Base-by-base conservation (phyloP, 1,140 invertebrate genomes). In the Drosophila carrolli region DNA sequence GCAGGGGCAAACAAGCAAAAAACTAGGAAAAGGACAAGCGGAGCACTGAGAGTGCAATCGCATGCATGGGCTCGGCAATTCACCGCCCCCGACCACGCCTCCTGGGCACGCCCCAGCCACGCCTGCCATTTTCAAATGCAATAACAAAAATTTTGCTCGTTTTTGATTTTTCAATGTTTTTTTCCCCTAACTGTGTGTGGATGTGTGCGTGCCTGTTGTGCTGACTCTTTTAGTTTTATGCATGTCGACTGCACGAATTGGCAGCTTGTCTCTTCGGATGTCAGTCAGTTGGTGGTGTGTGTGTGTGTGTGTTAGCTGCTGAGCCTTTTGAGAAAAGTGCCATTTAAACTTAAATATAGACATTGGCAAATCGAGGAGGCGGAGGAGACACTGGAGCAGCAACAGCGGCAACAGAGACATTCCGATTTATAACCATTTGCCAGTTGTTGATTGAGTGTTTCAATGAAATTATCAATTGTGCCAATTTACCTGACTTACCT, bases 311-410 rank as follows among this genome's bases (percentile, higher is more conserved):
- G 48, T 16, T 50, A 63, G 50, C 63, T 58, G 60, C 78, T 71
- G 66, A 77, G 80, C 80, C 83, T 88, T 84, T 88, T 88, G 81
- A 84, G 83, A 84, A 88, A 89, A 88, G 84, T 88, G 83, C 80
- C 83, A 88, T 89, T 88, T 88, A 88, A 88, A 88, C 83, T 81
- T 88, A 88, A 88, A 88, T 89, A 88, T 84, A 89, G 84, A 88
- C 84, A 89, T 84, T 80, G 65, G 65, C 51, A 79, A 73, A 56
- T 65, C 56, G 59, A 59, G 41, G 23, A 23, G 27, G n/a, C 27
- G 29, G 13, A 38, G 50, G 32, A 38, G 38, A 55, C 23, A 47
- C 35, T 14, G 11, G 23, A 19, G 19, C 43, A 65, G 27, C 38
- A 4, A 5, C 16, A 38, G 35, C 44, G 53, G 56, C 29, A 32